A percentile compares a stretch with the other conserved stretches of the same genome.
Conservation (phyloP, 2,888 invertebrate species). For the Drosophila sordidapex region DNA sequence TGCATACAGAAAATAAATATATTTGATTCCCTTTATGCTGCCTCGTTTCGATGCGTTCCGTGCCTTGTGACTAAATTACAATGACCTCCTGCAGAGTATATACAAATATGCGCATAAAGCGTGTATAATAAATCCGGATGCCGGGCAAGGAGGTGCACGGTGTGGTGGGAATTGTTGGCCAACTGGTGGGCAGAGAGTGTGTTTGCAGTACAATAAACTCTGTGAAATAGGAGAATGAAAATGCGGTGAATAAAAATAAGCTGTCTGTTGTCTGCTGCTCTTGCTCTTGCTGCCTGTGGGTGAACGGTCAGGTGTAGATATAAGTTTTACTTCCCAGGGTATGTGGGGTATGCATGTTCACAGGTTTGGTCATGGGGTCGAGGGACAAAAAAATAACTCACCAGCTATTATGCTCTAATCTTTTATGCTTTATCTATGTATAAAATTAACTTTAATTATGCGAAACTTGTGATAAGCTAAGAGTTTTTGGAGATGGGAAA, state of each 20-base stretch:
- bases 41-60: conserved; percentile 2
- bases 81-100: conserved; percentile 32
- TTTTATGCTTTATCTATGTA: neutral
- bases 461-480: neutral
- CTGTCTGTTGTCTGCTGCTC: conserved; percentile 40
- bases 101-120: conserved; percentile 74
- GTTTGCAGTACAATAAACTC: conserved; percentile 53
- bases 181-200: conserved; percentile 3
- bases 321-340: conserved; percentile 22
- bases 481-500: neutral
- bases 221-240: conserved; percentile 53
- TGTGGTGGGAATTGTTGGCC: neutral
- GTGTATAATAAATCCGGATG: conserved; percentile 60
- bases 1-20: conserved; percentile 3
- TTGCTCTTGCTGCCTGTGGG: conserved; percentile 15
- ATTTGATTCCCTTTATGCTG: conserved; percentile 13
- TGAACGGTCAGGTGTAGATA: conserved; percentile 49
- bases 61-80: conserved; percentile 8
- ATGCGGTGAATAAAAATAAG: conserved; percentile 59
- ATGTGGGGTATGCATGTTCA: conserved; percentile 13
- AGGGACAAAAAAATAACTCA: neutral
- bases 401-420: neutral
- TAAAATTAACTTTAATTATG: neutral
- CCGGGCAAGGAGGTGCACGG: neutral
- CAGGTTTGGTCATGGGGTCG: neutral